phyloP scores from a whole-genome alignment of 2,113 vertebrate genomes.

The Amazona vittata region DNA sequence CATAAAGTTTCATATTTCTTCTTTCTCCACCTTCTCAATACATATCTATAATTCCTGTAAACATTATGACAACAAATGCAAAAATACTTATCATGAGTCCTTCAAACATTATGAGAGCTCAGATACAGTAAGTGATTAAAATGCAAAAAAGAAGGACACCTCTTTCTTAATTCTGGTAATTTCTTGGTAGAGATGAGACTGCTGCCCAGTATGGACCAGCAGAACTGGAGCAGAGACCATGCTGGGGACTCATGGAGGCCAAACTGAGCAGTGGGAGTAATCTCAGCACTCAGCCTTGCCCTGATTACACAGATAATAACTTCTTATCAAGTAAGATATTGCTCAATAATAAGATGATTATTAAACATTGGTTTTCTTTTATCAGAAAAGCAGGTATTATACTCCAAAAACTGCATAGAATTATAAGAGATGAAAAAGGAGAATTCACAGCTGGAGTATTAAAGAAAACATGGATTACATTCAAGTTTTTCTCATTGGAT shows the following conservation, averaged over 20 bases:
- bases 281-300: neutral
- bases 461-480: neutral
- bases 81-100: neutral
- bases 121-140: neutral
- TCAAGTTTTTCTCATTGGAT: neutral
- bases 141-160: neutral
- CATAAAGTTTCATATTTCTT: neutral
- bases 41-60: neutral
- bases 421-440: neutral
- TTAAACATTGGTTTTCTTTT: neutral
- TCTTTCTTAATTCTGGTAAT: fast-evolving
- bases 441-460: neutral
- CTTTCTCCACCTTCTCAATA: neutral
- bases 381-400: neutral
- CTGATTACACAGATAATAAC: fast-evolving
- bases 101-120: neutral
- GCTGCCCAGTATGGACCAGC: fast-evolving
- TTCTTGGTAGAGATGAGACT: neutral
- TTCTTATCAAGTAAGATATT: neutral
- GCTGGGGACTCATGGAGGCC: fast-evolving
- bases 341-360: neutral
- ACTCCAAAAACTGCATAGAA: neutral
- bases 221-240: fast-evolving
- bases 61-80: neutral
- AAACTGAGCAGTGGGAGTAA: fast-evolving